Evolutionary conservation across 2,113 vertebrate species (phyloP), one percentile per base, ranked within the genome.

Genomic region (Zosterops borbonicus): DNA sequence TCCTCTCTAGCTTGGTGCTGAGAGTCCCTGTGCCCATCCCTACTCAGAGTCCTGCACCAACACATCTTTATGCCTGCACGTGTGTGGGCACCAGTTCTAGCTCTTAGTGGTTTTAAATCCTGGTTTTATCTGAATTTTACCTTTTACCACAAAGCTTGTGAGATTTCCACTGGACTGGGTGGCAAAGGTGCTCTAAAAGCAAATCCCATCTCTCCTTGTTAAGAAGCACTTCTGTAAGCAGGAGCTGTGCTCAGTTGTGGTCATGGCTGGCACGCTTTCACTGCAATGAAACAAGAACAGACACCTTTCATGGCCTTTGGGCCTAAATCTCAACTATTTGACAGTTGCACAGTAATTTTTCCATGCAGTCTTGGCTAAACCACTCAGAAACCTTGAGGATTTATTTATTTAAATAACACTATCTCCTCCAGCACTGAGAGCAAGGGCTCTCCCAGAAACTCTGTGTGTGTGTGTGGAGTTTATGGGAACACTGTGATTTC

Each of bases 401-500:
- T 70, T 56, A 68, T 88, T 86, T 19, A 70, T 92, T 84, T 78
- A 29, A 62, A 85, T 86, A 74, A 22, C 14, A 6, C 5, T 84
- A 58, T 93, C 70, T 80, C 59, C 89, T 87, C 62, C 53, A 65
- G 60, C 29, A 33, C 39, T 0, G 7, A 47, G 46, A 56, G 53
- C 0, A 0, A 67, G 63, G 56, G 60, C 75, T 94, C 71, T 91
- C 82, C 84, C 84, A 64, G 55, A 27, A 33, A 59, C 1, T 0
- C 3, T 64, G 42, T 0, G 1, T 41, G 55, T 29, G 42, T 41
- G 62, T 75, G 55, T 49, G 42, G 17, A 93, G 87, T 82, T 80
- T 69, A 33, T 79, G 93, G 79, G 92, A 95, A 93, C 69, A 9
- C 68, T 58, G 84, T 1, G 29, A 93, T 91, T 95, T 76, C 53